Evolutionary conservation across 1,140 invertebrate species (phyloP), one percentile per base, ranked within the genome.

Genomic region (Pseudomyrmex concolor): DNA sequence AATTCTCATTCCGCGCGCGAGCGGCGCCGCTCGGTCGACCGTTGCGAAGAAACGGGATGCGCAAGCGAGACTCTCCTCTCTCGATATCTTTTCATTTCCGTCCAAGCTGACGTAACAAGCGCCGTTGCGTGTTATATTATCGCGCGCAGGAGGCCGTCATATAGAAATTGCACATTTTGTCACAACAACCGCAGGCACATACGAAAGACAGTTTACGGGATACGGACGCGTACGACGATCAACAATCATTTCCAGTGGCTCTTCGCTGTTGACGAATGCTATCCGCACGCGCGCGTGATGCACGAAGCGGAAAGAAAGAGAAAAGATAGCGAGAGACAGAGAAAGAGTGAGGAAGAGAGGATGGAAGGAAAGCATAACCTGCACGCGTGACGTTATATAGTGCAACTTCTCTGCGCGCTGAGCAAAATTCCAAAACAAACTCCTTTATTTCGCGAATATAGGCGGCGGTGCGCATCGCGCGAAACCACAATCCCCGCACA

Each of bases 401-500:
- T 86, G 59, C 43, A 68, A 22, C 17, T 63, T 17, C 19, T 19
- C 5, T 54, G n/a, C 51, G n/a, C 15, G 54, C 76, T 50, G 50
- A 76, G 84, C 88, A 92, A 93, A 92, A 92, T 88, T 93, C 90
- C 86, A 90, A 92, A 92, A 91, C 91, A 91, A 91, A 91, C 90
- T 93, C 92, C 91, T 93, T 93, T 92, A 92, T 92, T 93, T 89
- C 68, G 83, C 86, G 90, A 91, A 91, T 92, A 92, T 92, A 92
- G 92, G 91, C 90, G 91, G 84, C 84, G 84, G 67, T 80, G 83
- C 90, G 90, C 92, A 88, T 92, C 91, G 92, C 89, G 90, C 92
- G 90, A 92, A 92, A 93, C 92, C 91, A 93, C 92, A 93, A 93
- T 93, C 91, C 89, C 92, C 92, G 92, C 92, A 93, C 92, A 93